Evolutionary conservation across 2,113 vertebrate genomes (phyloP), one percentile per base, ranked within the genome.

Genomic region (Tursiops truncatus): DNA sequence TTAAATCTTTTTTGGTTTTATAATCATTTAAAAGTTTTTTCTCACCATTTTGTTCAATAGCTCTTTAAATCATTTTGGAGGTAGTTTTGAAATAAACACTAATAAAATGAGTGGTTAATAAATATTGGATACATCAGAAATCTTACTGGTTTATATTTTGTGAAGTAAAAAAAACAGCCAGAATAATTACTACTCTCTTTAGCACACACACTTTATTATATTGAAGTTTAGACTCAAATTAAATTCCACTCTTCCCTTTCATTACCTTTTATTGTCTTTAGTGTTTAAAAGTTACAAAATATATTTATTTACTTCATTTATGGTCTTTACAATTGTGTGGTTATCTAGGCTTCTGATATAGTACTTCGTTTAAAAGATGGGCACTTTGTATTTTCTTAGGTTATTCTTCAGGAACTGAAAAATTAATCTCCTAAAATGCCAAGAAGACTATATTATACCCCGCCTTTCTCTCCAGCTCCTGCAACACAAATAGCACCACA

Each of bases 401-500:
- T 33, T 89, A 50, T 58, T 86, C 47, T 88, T 84, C 79, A 89
- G 53, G 60, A 90, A 73, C 10, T 70, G 41, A 96, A 87, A 93
- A 82, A 79, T 89, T 23, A 84, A 65, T 60, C 13, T 58, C 91
- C 38, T 87, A 56, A 26, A 65, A n/a, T 68, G 1, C 82, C 10
- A 83, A 41, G 53, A 86, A 82, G 62, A 47, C 1, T 38, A 41
- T n/a, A 58, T 77, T 4, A 67, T 53, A 38, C 50, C 3, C 53
- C 1, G 41, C 14, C 6, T 53, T 73, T 73, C 6, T 56, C 21
- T 21, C 25, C 6, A 62, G 5, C 3, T 38, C 71, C 44, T n/a
- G 31, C 4, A 80, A 83, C 23, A 79, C 13, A 91, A 50, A 76
- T 67, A 88, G 18, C 23, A 65, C 56, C 21, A 17, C 31, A 67